Conservation (phyloP, 2,797 vertebrate species). For the Onychomys torridus region DNA sequence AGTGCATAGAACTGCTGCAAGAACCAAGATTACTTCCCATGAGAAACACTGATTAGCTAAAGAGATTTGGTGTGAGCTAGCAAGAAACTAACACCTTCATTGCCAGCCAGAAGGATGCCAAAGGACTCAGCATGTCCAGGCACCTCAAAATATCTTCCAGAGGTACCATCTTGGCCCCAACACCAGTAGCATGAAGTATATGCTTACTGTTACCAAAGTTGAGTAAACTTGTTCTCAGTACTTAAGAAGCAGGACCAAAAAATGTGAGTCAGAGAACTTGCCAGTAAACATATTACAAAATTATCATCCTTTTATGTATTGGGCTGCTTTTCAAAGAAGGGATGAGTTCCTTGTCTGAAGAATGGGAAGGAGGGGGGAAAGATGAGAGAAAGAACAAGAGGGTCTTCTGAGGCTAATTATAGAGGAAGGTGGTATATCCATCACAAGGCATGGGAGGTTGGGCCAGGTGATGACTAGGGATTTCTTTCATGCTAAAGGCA, state of each 20-base stretch:
- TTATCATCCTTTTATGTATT: not conserved
- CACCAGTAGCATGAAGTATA: not conserved
- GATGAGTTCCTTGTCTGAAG: not conserved
- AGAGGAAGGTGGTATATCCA: not conserved
- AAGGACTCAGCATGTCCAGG: not conserved
- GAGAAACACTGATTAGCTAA: not conserved
- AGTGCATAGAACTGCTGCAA: too few species aligned
- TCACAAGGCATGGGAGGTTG: not conserved
- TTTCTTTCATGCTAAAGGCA: not conserved
- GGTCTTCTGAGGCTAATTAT: not conserved
- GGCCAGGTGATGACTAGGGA: not conserved
- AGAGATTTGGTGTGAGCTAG: not conserved
- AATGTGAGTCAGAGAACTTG: not conserved
- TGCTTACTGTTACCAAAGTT: not conserved
- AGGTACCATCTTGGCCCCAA: not conserved
- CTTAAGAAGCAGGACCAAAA: not conserved
- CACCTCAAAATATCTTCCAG: not conserved
- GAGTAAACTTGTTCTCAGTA: not conserved
- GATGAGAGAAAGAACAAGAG: not conserved
- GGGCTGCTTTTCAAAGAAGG: conserved; percentile 15
- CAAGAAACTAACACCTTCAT: not conserved
- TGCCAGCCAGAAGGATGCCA: not conserved
- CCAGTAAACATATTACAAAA: too few species aligned
- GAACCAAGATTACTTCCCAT: not conserved
- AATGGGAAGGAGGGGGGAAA: not conserved